Evolutionary conservation across 37 sponge, comb jelly and placozoan genomes (phyloP), one percentile per base, ranked within the genome.

Genomic region (Beroe ovata): DNA sequence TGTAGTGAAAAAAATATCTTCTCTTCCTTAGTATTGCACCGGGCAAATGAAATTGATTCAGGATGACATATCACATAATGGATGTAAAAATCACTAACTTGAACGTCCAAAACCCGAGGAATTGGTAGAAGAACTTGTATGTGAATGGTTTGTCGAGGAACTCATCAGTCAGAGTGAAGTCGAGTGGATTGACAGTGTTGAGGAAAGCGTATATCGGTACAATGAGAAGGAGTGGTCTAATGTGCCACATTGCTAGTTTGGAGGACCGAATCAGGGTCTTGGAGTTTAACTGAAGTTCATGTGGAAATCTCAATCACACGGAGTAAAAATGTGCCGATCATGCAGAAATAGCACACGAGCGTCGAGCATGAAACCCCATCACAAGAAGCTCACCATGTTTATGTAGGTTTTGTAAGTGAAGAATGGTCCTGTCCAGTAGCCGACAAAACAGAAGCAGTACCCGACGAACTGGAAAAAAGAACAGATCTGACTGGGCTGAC

Each of bases 391-490:
- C n/a, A 77, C 84, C 84, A 77, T 77, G 38, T 77, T 77, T 18
- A 32, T 42, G 38, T 77, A 77, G 8, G 84, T 77, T 16, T 23
- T 11, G 54, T 77, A 77, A 3, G 42, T 77, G 84, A 26, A 77
- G 84, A 77, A 77, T 36, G 84, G 84, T 36, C 84, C 84, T 1
- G 84, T 77, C 84, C 84, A 77, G 54, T 77, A 77, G 23, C 84
- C 84, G 0, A 77, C 84, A 77, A 77, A 77, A 40, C 84, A 77
- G 54, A 77, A 77, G 47, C 84, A 77, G 33, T 77, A 77, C 54
- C 84, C 84, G 19, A 77, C 0, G 47, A 36, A 77, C n/a, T 77
- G 36, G 54, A 77, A 77, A 4, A 77, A 36, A 6, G 84, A 39
- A 23, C 22, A 42, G 25, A 16, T 38, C 26, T 39, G 42, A 23